Base-by-base conservation (phyloP, 1,140 invertebrate genomes). In the Brachionus manjavacas region DNA sequence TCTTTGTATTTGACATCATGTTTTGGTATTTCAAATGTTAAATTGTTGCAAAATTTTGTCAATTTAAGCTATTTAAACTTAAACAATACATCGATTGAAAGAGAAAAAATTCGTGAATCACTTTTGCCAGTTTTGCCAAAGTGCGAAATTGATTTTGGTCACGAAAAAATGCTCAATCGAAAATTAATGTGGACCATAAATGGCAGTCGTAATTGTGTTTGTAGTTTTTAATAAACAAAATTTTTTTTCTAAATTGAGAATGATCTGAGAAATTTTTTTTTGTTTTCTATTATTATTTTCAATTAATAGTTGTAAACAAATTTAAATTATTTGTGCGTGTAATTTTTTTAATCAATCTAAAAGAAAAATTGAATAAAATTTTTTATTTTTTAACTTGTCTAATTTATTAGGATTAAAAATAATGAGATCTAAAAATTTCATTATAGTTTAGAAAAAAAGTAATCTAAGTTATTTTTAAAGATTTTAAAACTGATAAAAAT, bases 131-230 rank as follows among this genome's bases (percentile, higher is more conserved):
- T 64, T 35, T 43, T 81, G 52, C 52, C 79, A 7, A 60, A 81
- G 11, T 81, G 79, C 14, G 79, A 81, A 81, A 81, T 81, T 28
- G 79, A 81, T 11, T 68, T 64, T 64, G 79, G 79, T 23, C 79
- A 81, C 43, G 79, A 81, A 55, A 81, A 81, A 68, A 81, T 81
- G 79, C 52, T 81, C 6, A 81, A 68, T 64, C 20, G 64, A 39
- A 81, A 81, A 16, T 16, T 81, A 3, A 81, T 81, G 79, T 81
- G 64, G 52, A 81, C 79, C n/a, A 81, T 81, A 9, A 81, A 81
- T 35, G 79, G 79, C 7, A 81, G 79, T 64, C 79, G 79, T 25
- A 81, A 35, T 68, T 81, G 52, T 20, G 79, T 81, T 43, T 81
- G 79, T 68, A 81, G 79, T 31, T 81, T 81, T 68, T 81, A 68